Evolutionary conservation across 2,113 vertebrate species (phyloP).

Genomic region (Bucco capensis): DNA sequence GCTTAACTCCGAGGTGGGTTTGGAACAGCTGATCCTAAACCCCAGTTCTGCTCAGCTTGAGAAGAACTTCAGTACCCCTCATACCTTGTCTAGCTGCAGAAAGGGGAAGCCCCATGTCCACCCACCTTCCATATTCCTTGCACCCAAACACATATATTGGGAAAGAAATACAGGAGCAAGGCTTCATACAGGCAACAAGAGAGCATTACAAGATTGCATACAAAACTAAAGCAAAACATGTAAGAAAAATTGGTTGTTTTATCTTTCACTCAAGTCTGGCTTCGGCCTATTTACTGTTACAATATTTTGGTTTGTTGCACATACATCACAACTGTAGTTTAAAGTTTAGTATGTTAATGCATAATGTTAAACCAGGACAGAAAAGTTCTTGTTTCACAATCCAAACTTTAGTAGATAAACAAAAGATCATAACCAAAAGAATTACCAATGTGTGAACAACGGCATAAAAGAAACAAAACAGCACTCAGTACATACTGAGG

Average conservation of each 20-base stretch:
- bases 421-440: background rate
- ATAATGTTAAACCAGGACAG: background rate
- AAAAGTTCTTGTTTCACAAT: background rate
- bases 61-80: background rate
- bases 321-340: background rate
- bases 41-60: rapidly evolving
- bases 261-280: background rate
- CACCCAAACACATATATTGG: background rate
- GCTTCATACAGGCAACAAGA: background rate
- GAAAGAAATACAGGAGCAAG: background rate
- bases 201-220: background rate
- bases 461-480: background rate
- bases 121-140: background rate
- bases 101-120: background rate
- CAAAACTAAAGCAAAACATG: background rate
- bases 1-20: background rate
- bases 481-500: background rate
- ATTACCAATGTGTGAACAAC: background rate
- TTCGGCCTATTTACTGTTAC: background rate
- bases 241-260: background rate
- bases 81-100: too few relatives aligned
- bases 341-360: background rate
- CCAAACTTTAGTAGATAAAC: background rate
- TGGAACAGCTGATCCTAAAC: background rate
- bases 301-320: background rate